Conservation (phyloP, 2,797 vertebrate genomes). For the Coilia nasus region DNA sequence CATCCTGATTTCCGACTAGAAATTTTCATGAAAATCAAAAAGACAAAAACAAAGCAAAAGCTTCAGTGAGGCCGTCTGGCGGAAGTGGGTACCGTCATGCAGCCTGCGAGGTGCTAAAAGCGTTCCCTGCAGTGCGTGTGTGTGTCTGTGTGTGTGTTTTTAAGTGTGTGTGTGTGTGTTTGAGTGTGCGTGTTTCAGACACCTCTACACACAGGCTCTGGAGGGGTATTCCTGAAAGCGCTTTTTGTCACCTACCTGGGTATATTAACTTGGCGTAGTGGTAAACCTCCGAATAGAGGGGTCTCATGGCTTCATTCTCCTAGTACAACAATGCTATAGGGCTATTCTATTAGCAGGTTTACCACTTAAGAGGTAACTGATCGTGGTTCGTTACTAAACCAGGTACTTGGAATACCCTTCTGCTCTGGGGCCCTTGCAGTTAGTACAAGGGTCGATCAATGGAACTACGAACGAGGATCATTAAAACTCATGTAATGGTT, state of each 20-base stretch:
- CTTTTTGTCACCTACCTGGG: too few relatives aligned
- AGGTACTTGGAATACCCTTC: too few relatives aligned
- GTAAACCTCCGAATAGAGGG: too few relatives aligned
- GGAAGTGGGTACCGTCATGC: neutral
- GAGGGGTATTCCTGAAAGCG: too few relatives aligned
- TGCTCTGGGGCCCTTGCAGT: neutral
- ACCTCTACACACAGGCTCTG: neutral
- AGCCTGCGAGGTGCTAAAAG: neutral
- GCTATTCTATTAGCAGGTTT: conserved; percentile 29
- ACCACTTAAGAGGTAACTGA: neutral
- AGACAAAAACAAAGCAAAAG: neutral
- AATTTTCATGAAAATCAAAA: neutral
- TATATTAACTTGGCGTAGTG: too few relatives aligned
- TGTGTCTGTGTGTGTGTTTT: too few relatives aligned
- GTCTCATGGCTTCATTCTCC: too few relatives aligned
- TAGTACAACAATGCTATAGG: too few relatives aligned
- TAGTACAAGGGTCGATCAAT: neutral
- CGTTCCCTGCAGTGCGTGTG: neutral
- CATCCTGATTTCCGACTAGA: neutral
- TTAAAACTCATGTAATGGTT: neutral
- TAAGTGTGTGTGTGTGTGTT: too few relatives aligned
- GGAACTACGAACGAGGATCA: neutral
- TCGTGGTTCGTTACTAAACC: neutral
- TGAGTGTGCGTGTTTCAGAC: neutral
- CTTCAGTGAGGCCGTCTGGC: neutral